Evolutionary conservation across 2,113 vertebrate genomes (phyloP), one percentile per base, ranked within the genome.

Genomic region (Pardalotus punctatus): DNA sequence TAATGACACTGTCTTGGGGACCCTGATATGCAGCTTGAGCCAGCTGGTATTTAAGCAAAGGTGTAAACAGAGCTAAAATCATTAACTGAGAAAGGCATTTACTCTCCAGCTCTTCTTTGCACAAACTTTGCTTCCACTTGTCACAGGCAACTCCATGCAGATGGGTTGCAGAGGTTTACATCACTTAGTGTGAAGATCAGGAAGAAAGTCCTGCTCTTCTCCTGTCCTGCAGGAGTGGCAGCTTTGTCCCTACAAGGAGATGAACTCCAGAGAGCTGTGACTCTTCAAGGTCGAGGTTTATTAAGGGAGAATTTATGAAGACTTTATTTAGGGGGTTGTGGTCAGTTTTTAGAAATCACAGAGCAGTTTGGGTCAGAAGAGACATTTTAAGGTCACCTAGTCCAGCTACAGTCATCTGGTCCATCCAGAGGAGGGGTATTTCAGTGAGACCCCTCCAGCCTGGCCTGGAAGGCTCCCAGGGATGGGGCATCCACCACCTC

Each of bases 131-230:
- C 36, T 86, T 60, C 61, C 33, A 15, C 43, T n/a, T 31, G 33
- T n/a, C 53, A 40, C 57, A 82, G 56, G n/a, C 13, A 8, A 45
- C 19, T 36, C 36, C 1, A 1, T 3, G 25, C 13, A 58, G 67
- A 43, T 2, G 38, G 65, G 38, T 0, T 67, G 51, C 50, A 60
- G 70, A 45, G 69, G 67, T 64, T 36, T 40, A 1, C 13, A 14
- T 48, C 43, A 14, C 12, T n/a, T 35, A 0, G 2, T n/a, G 54
- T 21, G 18, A 25, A 1, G 16, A 14, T 3, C 5, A 33, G 28
- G 54, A 62, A 38, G 24, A 73, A 77, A 58, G 48, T 25, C 21
- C 58, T 48, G 48, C 54, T 73, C 14, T 36, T 57, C 60, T 24
- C 36, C 64, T 57, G 48, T 38, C 70, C 69, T 53, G 38, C 31